Percentiles rank a stretch among this genome's conserved stretches.
Conservation (phyloP, 2,797 vertebrate species). For the Mastacembelus armatus region DNA sequence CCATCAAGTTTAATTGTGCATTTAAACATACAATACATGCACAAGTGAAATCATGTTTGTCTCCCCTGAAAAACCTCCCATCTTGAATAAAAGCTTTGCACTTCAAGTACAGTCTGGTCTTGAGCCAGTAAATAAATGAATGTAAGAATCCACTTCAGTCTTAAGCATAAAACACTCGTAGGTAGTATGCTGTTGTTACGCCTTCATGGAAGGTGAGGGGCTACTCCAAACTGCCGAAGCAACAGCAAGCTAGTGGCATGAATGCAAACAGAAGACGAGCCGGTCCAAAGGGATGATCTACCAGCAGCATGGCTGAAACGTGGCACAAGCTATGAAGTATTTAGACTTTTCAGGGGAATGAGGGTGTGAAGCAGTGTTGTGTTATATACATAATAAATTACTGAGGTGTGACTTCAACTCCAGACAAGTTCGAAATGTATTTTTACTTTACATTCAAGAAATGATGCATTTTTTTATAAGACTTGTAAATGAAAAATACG, state of each 20-base stretch:
- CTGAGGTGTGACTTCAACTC: constrained; percentile 37
- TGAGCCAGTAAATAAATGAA: constrained; percentile 70
- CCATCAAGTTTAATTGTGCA: constrained; percentile 27
- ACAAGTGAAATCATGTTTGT: constrained; percentile 31
- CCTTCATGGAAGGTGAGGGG: constrained; percentile 92
- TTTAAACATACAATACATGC: constrained; percentile 33
- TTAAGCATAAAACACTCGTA: constrained; percentile 67
- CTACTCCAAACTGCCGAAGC: constrained; percentile 72
- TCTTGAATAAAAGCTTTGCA: constrained; percentile 59
- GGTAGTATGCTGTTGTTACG: constrained; percentile 76
- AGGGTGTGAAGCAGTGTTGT: constrained; percentile 6
- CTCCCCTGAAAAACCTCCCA: constrained; percentile 33
- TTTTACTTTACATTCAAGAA: too few relatives aligned
- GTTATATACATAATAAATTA: constrained; percentile 68
- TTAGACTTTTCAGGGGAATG: constrained; percentile 36
- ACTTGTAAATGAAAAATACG: constrained; percentile 73
- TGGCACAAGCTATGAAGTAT: constrained; percentile 16
- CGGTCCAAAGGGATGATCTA: constrained; percentile 14
- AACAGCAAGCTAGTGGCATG: constrained; percentile 46
- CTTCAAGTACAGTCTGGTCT: constrained; percentile 76
- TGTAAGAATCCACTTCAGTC: constrained; percentile 66
- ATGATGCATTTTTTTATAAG: too few relatives aligned
- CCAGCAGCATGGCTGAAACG: constrained; percentile 7
- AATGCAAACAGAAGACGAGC: constrained; percentile 15
- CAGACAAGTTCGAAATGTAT: constrained; percentile 16